Base-by-base conservation (phyloP, 2,888 invertebrate genomes). In the Hirtodrosophila alboralis region DNA sequence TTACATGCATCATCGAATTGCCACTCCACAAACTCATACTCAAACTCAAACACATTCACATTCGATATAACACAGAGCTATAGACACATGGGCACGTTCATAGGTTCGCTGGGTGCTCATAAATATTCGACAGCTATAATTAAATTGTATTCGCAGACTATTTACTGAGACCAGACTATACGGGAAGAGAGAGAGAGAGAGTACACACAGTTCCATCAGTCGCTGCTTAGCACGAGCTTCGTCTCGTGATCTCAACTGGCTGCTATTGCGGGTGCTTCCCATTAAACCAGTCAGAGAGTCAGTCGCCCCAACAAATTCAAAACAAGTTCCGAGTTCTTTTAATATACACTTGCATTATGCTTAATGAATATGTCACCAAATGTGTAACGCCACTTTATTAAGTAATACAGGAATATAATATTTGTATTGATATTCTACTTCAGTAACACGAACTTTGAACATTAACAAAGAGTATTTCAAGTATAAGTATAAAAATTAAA, bases 1-100 rank as follows among this genome's bases (percentile, higher is more conserved):
- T 85, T 85, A 78, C 67, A 85, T 62, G 75, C 66, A 66, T 70
- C 83, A 84, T 54, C 65, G 54, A 62, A 45, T 66, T 41, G 67
- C 53, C 44, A 72, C 57, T 76, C 38, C 43, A 36, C 44, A 49
- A 56, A 54, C 40, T 13, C 26, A 34, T 37, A 27, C 28, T 14
- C 16, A 26, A 6, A 26, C 26, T 36, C 9, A 33, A 6, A 13
- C 23, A n/a, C 41, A 23, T 1, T 5, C 31, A 43, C 14, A 62
- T 23, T 4, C 16, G 23, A 13, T n/a, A 26, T 23, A 27, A 4
- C 8, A 12, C 13, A 43, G 38, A 43, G 26, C 16, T 47, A 36
- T 28, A 43, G 27, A 59, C 38, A 52, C 36, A 61, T 53, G 16
- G 30, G 49, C 69, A 61, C 59, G 72, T 60, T 61, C 67, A 51